Conservation (phyloP, 1,140 invertebrate genomes). For the Dryas iulia region DNA sequence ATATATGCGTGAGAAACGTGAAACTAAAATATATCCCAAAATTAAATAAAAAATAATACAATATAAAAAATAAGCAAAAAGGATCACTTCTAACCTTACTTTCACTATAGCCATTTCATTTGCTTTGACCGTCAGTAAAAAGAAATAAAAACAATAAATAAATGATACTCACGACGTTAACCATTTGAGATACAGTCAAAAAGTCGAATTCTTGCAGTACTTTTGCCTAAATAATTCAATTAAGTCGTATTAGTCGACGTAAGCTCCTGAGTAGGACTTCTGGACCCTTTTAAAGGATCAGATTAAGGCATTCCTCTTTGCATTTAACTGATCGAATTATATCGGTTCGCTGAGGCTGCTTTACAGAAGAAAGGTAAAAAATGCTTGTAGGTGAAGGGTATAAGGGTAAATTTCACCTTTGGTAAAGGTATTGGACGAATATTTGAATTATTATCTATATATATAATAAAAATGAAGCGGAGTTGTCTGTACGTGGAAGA, state of each 20-base stretch:
- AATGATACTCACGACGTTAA: neutral
- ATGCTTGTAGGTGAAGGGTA: neutral
- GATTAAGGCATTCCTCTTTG: slow-evolving; percentile 15
- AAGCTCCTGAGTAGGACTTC: slow-evolving; percentile 25
- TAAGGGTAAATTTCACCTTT: neutral
- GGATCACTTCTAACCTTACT: no score
- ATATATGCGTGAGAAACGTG: no score
- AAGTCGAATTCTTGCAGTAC: neutral
- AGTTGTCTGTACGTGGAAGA: no score
- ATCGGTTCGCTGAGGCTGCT: neutral
- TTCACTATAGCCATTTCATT: neutral
- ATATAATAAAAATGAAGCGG: no score
- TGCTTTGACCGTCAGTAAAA: neutral
- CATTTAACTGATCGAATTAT: slow-evolving; percentile 8
- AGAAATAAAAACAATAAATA: no score
- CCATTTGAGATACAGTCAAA: neutral
- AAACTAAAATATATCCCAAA: no score
- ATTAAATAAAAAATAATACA: no score
- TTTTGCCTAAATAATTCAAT: slow-evolving; percentile 25
- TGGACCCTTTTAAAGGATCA: slow-evolving; percentile 33
- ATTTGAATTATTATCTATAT: no score
- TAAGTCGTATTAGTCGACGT: slow-evolving; percentile 30
- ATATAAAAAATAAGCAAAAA: no score
- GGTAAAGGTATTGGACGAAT: no score
- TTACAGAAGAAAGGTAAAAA: neutral